Evolutionary conservation across 2,113 vertebrate genomes (phyloP), one percentile per base, ranked within the genome.

Genomic region (Toxotes jaculatrix): DNA sequence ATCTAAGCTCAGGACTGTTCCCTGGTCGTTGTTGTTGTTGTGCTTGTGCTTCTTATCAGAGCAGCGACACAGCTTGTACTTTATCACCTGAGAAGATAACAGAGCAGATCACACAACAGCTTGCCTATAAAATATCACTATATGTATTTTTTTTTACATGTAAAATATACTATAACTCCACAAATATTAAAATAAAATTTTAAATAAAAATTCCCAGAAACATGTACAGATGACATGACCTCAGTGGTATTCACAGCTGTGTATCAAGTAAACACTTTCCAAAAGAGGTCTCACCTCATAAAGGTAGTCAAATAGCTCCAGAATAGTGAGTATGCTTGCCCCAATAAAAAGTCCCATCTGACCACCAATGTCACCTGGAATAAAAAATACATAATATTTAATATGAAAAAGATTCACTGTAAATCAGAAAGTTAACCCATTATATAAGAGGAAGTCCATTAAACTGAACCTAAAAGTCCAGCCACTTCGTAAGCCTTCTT

Each of bases 401-500:
- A 49, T 14, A 32, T 10, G 11, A 61, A 49, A 2, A 74, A n/a
- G 69, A n/a, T 43, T 9, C 1, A 36, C 7, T 5, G 42, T 5
- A 5, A 32, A 62, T 55, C 7, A 53, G 12, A 62, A 34, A 32
- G 0, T 31, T 14, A 10, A 49, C 2, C 0, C 2, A 17, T 57
- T 23, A 7, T 34, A 19, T 21, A 49, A 42, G 5, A 32, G 10
- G 10, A 59, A 69, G 34, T 31, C 10, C 34, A 27, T 19, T 23
- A 47, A 63, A 31, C 32, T 43, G 89, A 94, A 99, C 98, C 98
- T 91, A 99, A 92, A 88, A 99, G 94, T 63, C 98, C 98, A 0
- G 98, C 98, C 86, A 99, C 98, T 95, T 99, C 98, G 31, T 99
- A 99, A 0, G 98, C 98, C 87, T 98, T 98, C 94, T 97, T 99